A percentile compares a stretch with the other conserved stretches of the same genome.
Conservation (phyloP, 23 tunicate species). For the Trididemnum clinides region DNA sequence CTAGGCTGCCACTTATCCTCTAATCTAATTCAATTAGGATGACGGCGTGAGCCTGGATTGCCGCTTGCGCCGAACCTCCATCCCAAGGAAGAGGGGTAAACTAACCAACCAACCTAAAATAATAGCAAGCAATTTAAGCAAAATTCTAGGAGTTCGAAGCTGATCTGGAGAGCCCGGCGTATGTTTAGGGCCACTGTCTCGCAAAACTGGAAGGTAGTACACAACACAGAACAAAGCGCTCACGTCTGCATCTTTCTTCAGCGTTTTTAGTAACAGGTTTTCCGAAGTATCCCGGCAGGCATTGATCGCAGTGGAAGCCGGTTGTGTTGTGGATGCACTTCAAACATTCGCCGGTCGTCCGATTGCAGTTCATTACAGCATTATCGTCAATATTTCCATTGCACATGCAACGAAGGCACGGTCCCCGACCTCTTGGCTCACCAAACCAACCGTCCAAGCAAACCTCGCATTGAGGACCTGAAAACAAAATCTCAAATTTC, state of each 20-base stretch:
- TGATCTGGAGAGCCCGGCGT: too few species aligned
- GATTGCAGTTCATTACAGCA: slow-evolving; percentile 89
- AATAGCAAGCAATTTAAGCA: too few species aligned
- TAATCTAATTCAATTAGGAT: too few species aligned
- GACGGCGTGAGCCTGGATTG: too few species aligned
- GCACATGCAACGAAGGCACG: slow-evolving; percentile 95
- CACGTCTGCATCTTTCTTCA: slow-evolving; percentile 73
- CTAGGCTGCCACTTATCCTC: too few species aligned
- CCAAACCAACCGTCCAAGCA: slow-evolving; percentile 97
- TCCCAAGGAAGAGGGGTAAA: too few species aligned
- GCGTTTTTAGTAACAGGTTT: slow-evolving; percentile 66
- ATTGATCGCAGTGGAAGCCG: slow-evolving; percentile 79
- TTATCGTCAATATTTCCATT: slow-evolving; percentile 89
- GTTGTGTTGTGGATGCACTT: slow-evolving; percentile 97
- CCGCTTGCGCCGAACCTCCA: too few species aligned
- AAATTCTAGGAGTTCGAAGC: too few species aligned
- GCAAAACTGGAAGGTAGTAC: too few species aligned
- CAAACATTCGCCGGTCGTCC: slow-evolving; percentile 84
- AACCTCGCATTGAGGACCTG: slow-evolving; percentile 88
- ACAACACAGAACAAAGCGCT: neutral
- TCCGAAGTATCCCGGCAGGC: slow-evolving; percentile 93
- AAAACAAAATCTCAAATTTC: too few species aligned
- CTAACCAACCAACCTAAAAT: too few species aligned
- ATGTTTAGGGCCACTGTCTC: too few species aligned
- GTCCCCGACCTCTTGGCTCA: slow-evolving; percentile 72